Evolutionary conservation across 2,888 invertebrate species (phyloP), one percentile per base, ranked within the genome.

Genomic region (Strigamia transsilvanica): DNA sequence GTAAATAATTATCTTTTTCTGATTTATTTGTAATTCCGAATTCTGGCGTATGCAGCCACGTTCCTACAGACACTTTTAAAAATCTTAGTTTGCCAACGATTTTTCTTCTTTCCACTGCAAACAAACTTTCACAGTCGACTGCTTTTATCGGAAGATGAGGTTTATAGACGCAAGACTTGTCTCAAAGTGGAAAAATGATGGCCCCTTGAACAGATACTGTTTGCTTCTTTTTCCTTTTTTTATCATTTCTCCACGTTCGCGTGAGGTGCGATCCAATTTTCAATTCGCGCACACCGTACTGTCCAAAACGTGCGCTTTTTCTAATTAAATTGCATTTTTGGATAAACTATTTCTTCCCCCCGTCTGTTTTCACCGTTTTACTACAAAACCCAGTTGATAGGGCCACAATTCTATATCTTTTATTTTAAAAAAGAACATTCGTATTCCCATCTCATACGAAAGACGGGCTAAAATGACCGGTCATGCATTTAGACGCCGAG

Each of bases 111-210:
- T 10, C 4, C 9, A 38, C 38, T 38, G 46, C n/a, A 15, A n/a
- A n/a, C 46, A 46, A 46, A 46, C 46, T 46, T 46, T 46, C 46
- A 46, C 46, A 46, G 46, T 15, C n/a, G 46, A 13, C 12, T 46
- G 46, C 46, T n/a, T 46, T 46, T 46, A 46, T 46, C 46, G 46
- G 46, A 46, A 46, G 46, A 46, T n/a, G 46, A 46, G 46, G 46
- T 46, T 46, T 46, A 46, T 46, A 15, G 46, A 46, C n/a, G 46
- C 46, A n/a, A 46, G 46, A 46, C 46, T 46, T 46, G 46, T 46
- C 15, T 46, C 46, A 15, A 46, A 46, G 46, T 10, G n/a, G 46
- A 7, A n/a, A 46, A 46, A 46, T 46, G 46, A 46, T 46, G 46
- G 46, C 12, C 46, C n/a, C 46, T 46, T 12, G 15, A 46, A 38